These are phyloP conservation scores for Acronicta aceris DNA, from an alignment of 2,888 invertebrate genomes.

Conservation along the genomic window DNA sequence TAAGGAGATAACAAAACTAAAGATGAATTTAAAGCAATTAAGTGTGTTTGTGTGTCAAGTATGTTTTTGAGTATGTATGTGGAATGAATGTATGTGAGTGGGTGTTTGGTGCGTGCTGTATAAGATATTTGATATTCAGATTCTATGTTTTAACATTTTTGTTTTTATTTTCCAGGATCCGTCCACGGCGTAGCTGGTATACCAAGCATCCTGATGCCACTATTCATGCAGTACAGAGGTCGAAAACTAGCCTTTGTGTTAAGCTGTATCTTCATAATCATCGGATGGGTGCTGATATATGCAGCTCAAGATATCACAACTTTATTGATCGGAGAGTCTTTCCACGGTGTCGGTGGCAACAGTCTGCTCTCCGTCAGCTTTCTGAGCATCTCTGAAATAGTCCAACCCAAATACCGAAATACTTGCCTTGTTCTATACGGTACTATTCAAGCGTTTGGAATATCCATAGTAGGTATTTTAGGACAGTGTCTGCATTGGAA, in stretches of 20 bases:
- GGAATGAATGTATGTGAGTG: too few relatives aligned
- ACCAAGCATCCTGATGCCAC: slow-evolving; percentile 40
- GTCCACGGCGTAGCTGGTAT: slow-evolving; percentile 50
- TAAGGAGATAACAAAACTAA: too few relatives aligned
- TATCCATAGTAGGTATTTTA: slow-evolving; percentile 33
- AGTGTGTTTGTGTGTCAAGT: too few relatives aligned
- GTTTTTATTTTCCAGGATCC: slow-evolving; percentile 38
- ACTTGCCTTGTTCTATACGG: slow-evolving; percentile 36
- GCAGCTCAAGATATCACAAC: slow-evolving; percentile 18
- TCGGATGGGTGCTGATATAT: slow-evolving; percentile 43
- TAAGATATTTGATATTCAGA: too few relatives aligned
- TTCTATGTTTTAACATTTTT: too few relatives aligned
- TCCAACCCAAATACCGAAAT: slow-evolving; percentile 40
- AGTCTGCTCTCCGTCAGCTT: slow-evolving; percentile 41
- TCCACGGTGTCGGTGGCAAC: slow-evolving; percentile 47
- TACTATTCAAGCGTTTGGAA: slow-evolving; percentile 31
- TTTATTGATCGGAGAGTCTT: slow-evolving; percentile 43
- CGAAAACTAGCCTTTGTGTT: slow-evolving; percentile 45
- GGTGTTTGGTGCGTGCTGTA: too few relatives aligned
- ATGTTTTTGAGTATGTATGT: too few relatives aligned
- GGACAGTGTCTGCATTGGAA: slow-evolving; percentile 48
- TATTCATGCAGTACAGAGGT: slow-evolving; percentile 49
- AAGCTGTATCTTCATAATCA: slow-evolving; percentile 41
- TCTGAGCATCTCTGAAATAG: slow-evolving; percentile 47
- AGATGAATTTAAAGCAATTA: too few relatives aligned